Conservation (phyloP, 2,888 invertebrate species). For the Lasioglossum pauxillum region DNA sequence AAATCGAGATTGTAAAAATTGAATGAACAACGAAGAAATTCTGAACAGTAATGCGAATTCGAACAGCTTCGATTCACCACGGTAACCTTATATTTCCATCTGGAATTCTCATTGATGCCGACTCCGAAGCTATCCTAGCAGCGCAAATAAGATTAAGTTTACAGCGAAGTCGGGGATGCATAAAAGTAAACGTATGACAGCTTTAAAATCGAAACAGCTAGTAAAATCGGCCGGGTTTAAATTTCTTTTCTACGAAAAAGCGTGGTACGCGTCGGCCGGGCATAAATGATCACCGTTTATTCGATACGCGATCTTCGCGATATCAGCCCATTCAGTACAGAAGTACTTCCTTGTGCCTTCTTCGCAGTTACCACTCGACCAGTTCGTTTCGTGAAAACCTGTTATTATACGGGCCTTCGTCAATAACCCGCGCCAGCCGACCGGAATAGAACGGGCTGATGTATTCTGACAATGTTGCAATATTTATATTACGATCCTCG, state of each 20-base stretch:
- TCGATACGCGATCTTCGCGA: slow-evolving; percentile 54
- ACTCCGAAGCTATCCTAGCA: neutral
- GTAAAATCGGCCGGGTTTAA: slow-evolving; percentile 31
- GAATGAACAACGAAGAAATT: neutral
- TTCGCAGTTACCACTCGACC: slow-evolving; percentile 37
- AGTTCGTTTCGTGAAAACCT: slow-evolving; percentile 31
- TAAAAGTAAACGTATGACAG: slow-evolving; percentile 26
- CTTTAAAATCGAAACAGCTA: slow-evolving; percentile 41
- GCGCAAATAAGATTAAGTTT: slow-evolving; percentile 24
- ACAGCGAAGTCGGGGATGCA: slow-evolving; percentile 8
- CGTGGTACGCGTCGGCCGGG: slow-evolving; percentile 36
- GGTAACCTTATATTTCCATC: neutral
- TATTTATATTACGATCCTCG: slow-evolving; percentile 32
- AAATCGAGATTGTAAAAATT: neutral
- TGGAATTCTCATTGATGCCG: slow-evolving; percentile 5
- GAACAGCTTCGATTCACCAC: neutral
- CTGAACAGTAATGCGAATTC: neutral
- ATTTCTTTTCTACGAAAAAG: slow-evolving; percentile 35
- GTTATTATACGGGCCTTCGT: slow-evolving; percentile 10
- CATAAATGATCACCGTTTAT: slow-evolving; percentile 53
- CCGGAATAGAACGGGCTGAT: slow-evolving; percentile 32
- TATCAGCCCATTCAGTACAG: slow-evolving; percentile 52
- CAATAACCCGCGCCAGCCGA: slow-evolving; percentile 14
- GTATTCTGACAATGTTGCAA: slow-evolving; percentile 10
- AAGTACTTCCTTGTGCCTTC: slow-evolving; percentile 56